These are phyloP conservation scores for Halesus radiatus DNA, from an alignment of 1,140 invertebrate genomes.

Conservation along the genomic window DNA sequence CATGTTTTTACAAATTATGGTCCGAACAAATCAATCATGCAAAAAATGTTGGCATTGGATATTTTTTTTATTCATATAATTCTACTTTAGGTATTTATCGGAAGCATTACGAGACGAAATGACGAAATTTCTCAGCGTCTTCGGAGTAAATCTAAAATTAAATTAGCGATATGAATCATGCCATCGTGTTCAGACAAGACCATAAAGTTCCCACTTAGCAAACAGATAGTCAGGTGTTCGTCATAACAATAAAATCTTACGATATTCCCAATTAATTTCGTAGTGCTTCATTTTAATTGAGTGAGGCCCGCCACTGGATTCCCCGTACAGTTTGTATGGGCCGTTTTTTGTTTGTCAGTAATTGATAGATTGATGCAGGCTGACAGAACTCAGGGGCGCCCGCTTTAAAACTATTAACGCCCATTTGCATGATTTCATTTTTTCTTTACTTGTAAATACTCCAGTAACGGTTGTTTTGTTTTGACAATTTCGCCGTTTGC, in stretches of 20 bases:
- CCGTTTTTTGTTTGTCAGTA: slow-evolving; percentile 23
- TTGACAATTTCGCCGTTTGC: no score
- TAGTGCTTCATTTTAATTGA: slow-evolving; percentile 7
- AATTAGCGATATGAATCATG: neutral
- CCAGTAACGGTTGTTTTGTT: no score
- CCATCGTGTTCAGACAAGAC: neutral
- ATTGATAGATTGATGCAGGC: slow-evolving; percentile 33
- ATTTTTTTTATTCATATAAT: no score
- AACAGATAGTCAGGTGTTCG: neutral
- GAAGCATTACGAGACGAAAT: no score
- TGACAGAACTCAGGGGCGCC: slow-evolving; percentile 30
- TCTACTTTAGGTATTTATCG: no score
- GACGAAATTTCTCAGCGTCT: neutral
- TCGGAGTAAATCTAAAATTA: neutral
- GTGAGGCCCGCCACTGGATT: slow-evolving; percentile 4
- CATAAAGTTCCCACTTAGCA: slow-evolving; percentile 7
- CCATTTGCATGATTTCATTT: neutral
- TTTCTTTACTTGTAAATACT: no score
- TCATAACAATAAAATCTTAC: slow-evolving; percentile 25
- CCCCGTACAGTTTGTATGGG: slow-evolving; percentile 4
- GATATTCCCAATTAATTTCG: slow-evolving; percentile 18
- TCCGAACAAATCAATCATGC: no score
- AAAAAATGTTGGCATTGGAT: no score
- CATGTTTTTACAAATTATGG: no score
- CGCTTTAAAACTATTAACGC: slow-evolving; percentile 8